A percentile compares a stretch with the other conserved stretches of the same genome.
These are phyloP conservation scores for Thunnus maccoyii DNA, from an alignment of 2,113 vertebrate species.

Conservation along the genomic window DNA sequence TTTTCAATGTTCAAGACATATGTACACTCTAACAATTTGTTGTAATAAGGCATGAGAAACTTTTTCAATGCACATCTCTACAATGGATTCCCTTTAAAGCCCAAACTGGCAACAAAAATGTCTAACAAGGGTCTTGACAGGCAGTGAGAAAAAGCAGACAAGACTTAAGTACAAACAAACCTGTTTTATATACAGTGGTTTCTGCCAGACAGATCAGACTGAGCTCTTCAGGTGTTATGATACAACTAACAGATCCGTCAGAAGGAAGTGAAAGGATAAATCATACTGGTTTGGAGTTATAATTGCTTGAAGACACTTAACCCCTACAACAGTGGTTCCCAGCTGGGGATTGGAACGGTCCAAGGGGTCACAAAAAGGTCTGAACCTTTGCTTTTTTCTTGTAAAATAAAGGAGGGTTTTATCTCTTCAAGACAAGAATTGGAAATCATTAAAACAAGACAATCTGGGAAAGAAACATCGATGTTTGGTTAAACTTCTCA, in stretches of 20 bases:
- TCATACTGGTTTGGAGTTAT: not conserved
- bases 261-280: not conserved
- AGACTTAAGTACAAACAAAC: not conserved
- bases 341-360: too few species aligned
- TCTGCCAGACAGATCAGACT: not conserved
- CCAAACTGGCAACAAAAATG: not conserved
- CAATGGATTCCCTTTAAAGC: not conserved
- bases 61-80: not conserved
- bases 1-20: not conserved
- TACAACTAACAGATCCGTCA: not conserved
- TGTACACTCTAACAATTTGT: not conserved
- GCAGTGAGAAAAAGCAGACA: slow-evolving; percentile 19
- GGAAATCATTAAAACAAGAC: too few species aligned
- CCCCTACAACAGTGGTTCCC: too few species aligned
- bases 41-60: not conserved
- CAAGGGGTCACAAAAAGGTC: too few species aligned
- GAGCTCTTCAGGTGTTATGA: not conserved
- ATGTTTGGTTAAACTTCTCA: too few species aligned
- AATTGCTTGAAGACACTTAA: not conserved
- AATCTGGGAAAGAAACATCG: too few species aligned
- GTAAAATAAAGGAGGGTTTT: too few species aligned
- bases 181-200: slow-evolving; percentile 11
- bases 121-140: not conserved
- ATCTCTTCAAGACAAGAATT: too few species aligned
- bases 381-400: too few species aligned